Conservation (phyloP, 2,888 invertebrate genomes). For the Dasysyrphus albostriatus region DNA sequence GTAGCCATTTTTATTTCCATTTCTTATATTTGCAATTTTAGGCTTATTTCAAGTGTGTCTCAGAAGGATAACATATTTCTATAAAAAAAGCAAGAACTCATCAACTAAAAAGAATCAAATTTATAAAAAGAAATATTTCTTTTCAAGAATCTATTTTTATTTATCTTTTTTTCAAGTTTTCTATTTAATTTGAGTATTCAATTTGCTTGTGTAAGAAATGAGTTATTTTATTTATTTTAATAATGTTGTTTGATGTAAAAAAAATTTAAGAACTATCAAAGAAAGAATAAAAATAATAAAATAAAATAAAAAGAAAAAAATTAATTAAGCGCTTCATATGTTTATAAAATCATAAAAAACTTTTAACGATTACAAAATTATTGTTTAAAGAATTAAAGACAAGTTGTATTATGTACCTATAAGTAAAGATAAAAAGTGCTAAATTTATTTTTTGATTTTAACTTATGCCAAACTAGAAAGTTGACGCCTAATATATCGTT, state of each 20-base stretch:
- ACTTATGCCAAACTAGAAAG: too few species aligned
- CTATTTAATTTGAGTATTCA: background rate
- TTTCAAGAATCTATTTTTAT: constrained; percentile 27
- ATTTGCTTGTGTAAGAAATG: background rate
- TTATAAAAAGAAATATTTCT: constrained; percentile 40
- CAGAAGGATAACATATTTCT: constrained; percentile 50
- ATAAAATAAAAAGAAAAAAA: too few species aligned
- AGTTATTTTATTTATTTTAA: background rate
- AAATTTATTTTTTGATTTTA: too few species aligned
- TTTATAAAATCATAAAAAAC: too few species aligned
- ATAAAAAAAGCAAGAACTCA: constrained; percentile 56
- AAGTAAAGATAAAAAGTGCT: too few species aligned
- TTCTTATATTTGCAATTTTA: constrained; percentile 11
- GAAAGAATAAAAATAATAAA: too few species aligned
- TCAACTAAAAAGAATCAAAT: constrained; percentile 69
- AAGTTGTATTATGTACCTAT: too few species aligned
- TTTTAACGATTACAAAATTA: too few species aligned
- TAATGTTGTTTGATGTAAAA: background rate
- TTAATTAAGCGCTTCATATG: too few species aligned
- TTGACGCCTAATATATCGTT: too few species aligned
- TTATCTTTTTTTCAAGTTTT: constrained; percentile 27
- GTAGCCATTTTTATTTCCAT: constrained; percentile 16
- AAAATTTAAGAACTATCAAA: background rate
- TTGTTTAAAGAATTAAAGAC: too few species aligned
- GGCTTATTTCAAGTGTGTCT: constrained; percentile 51